Percentiles rank a stretch among this genome's conserved stretches.
Evolutionary conservation across 2,113 vertebrate species (phyloP).

Genomic region (Grammomys dolichurus): DNA sequence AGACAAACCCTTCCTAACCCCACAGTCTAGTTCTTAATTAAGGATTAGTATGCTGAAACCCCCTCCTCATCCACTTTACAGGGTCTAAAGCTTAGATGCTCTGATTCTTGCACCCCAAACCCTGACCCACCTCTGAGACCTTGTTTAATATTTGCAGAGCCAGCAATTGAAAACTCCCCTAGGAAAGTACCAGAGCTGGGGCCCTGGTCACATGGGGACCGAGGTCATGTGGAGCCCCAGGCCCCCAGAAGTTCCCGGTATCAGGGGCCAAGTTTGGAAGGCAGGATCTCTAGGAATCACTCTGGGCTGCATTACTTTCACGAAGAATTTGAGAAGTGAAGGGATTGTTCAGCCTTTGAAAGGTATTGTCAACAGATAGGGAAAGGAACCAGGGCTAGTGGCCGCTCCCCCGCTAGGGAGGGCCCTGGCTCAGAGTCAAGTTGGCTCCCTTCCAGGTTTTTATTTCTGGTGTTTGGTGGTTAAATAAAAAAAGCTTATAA

Average conservation of each 20-base stretch:
- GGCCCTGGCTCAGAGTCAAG: conserved; percentile 59
- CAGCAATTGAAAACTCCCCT: neutral
- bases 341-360: conserved; percentile 51
- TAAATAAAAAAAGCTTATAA: conserved; percentile 80
- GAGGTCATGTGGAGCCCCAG: neutral
- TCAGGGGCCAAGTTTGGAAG: neutral
- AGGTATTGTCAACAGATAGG: conserved; percentile 73
- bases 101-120: neutral
- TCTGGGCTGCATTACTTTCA: neutral
- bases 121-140: neutral
- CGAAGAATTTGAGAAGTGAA: conserved; percentile 64
- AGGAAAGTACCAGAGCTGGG: conserved; percentile 16
- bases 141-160: neutral
- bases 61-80: neutral
- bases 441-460: conserved; percentile 75
- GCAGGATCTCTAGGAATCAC: conserved; percentile 59
- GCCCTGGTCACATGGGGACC: neutral
- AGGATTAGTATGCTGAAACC: neutral
- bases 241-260: neutral
- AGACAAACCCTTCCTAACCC: neutral
- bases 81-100: neutral
- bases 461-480: conserved; percentile 83
- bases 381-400: conserved; percentile 21
- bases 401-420: conserved; percentile 53
- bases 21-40: neutral